Evolutionary conservation across 2,113 vertebrate species (phyloP), one percentile per base, ranked within the genome.

Genomic region (Tupaia tana): DNA sequence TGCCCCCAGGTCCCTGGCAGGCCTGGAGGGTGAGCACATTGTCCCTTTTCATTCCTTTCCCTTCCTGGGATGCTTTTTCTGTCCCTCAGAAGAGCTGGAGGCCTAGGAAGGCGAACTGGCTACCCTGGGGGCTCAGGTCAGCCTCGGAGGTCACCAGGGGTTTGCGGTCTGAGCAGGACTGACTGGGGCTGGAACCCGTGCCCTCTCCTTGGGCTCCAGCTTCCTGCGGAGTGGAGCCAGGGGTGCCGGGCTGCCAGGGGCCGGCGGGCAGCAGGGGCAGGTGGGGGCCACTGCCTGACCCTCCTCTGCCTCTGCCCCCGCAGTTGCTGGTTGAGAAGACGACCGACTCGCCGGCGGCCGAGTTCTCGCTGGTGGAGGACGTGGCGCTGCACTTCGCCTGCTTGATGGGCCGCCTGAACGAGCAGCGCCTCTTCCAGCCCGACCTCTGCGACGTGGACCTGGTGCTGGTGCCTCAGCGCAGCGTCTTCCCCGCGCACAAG

Each of bases 281-380:
- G 34, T 64, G 22, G 18, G 43, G 34, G 15, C 9, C 2, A 0
- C 74, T 1, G 86, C 61, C 67, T 58, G 24, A 63, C 90, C 88
- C 71, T 43, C 31, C 58, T 59, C 66, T 19, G n/a, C 84, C 67
- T 86, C 15, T 12, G 34, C 61, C 78, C 83, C 90, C 6, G 0
- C 97, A 99, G 99, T 99, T 99, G 99, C 99, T 99, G 99, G 99
- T 99, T 97, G 99, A 99, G 98, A 99, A 99, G 98, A 99, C 99
- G 12, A 99, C 99, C 97, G 99, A 99, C 98, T 99, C 99, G 97
- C 99, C 99, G 94, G 98, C 98, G 95, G 99, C 99, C 43, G 99
- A 99, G 98, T 99, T 99, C 98, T 99, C 99, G 97, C 98, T 99
- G 98, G 99, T 99, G 99, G 99, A 99, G 98, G 99, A 99, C 99